Conservation (phyloP, 2,888 invertebrate species). For the Eupithecia dodoneata region DNA sequence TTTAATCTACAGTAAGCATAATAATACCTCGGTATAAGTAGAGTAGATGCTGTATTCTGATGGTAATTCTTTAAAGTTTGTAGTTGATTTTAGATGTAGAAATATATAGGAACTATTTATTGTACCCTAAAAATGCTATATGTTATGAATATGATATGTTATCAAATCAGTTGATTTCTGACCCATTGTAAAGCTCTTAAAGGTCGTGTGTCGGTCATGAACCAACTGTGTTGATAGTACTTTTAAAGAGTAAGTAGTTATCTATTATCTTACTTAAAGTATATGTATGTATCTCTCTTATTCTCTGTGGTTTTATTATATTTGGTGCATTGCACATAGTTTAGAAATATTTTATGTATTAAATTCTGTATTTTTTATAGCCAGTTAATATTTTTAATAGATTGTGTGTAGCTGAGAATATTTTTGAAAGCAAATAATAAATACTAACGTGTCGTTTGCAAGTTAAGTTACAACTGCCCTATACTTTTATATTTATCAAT, state of each 20-base stretch:
- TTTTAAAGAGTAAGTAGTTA: neutral
- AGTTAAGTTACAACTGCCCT: neutral
- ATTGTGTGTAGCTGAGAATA: neutral
- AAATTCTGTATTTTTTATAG: neutral
- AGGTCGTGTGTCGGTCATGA: too few relatives aligned
- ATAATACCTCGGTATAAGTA: constrained; percentile 26
- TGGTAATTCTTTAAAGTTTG: constrained; percentile 22
- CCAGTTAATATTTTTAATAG: neutral
- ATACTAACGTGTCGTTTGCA: neutral
- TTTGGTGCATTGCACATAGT: constrained; percentile 1
- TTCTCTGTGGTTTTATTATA: neutral
- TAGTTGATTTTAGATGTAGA: constrained; percentile 9
- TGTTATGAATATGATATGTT: neutral
- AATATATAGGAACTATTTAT: constrained; percentile 1
- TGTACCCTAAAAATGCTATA: neutral
- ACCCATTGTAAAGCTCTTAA: too few relatives aligned
- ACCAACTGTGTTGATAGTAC: too few relatives aligned
- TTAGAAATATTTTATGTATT: neutral
- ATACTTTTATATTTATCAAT: too few relatives aligned
- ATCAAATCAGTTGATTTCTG: too few relatives aligned
- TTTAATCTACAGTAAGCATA: constrained; percentile 27
- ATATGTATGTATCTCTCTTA: neutral
- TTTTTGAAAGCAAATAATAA: neutral
- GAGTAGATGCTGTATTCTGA: constrained; percentile 19
- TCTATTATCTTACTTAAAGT: neutral